phyloP scores from a whole-genome alignment of 2,113 vertebrate species.

The Pangasianodon gigas region DNA sequence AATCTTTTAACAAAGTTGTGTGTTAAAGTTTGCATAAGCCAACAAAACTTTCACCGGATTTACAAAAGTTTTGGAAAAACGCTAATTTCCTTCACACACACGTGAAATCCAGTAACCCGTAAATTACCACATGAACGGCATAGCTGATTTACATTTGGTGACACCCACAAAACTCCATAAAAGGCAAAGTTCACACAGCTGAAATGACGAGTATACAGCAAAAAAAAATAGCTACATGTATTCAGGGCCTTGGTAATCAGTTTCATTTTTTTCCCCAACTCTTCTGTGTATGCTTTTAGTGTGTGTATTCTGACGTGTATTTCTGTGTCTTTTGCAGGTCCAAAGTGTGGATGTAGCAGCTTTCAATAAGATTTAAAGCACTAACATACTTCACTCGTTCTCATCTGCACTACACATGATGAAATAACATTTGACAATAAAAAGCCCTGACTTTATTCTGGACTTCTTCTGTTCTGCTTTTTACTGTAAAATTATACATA shows the following conservation, averaged over 20 bases:
- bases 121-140: not conserved
- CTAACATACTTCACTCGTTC: slow-evolving; percentile 48
- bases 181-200: not conserved
- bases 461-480: not conserved
- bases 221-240: not conserved
- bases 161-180: not conserved
- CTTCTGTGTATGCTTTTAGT: not conserved
- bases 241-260: not conserved
- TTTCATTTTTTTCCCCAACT: not conserved
- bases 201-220: not conserved
- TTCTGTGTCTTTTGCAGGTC: slow-evolving; percentile 75
- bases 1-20: not conserved
- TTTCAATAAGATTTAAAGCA: slow-evolving; percentile 92
- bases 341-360: slow-evolving; percentile 95
- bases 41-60: too few species aligned
- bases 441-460: slow-evolving; percentile 43
- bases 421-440: slow-evolving; percentile 62
- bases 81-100: not conserved
- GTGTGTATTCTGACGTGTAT: not conserved
- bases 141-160: not conserved
- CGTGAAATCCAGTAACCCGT: not conserved
- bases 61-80: not conserved
- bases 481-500: not conserved
- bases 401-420: slow-evolving; percentile 33
- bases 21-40: too few species aligned